Evolutionary conservation across 1,140 invertebrate genomes (phyloP), one percentile per base, ranked within the genome.

Genomic region (Rhagoletis zephyria): DNA sequence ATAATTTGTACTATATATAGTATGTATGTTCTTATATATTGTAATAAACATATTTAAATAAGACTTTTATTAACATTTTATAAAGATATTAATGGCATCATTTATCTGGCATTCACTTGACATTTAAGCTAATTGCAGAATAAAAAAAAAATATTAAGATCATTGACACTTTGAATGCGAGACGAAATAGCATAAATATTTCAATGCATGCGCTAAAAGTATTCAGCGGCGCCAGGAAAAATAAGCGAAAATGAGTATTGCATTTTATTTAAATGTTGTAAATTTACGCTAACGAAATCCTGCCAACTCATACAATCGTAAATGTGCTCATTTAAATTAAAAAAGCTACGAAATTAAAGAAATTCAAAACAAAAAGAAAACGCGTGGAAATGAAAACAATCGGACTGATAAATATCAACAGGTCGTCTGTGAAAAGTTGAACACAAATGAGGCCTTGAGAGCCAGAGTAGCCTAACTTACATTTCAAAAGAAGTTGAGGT

Each of bases 91-190:
- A 48, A 19, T 56, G 74, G 40, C 14, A 74, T 48, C 67, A 74
- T 67, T 67, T 67, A 67, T 10, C 65, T 5, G 40, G 67, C 74
- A 81, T 30, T 56, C n/a, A 12, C 16, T 56, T 81, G 48, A 14
- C 74, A 81, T 77, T 81, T 81, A 81, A 51, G n/a, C 42, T 81
- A 81, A 81, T 81, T 81, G 74, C n/a, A 81, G 10, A 45, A 74
- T 16, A 74, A 7, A 63, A 16, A n/a, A n/a, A 4, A 48, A 74
- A 40, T 42, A 56, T 81, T 81, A 19, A 81, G 74, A 81, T 81
- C 74, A 81, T 81, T 81, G 74, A 81, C 74, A 56, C 74, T 77
- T 77, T 81, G 45, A 4, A 10, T 56, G n/a, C 1, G 3, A 56
- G 14, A 19, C 61, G 16, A 81, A 81, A 51, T 81, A 51, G 74